Percentiles rank a stretch among this genome's conserved stretches.
phyloP scores from a whole-genome alignment of 1,140 invertebrate species.

The Drosophila watanabei region DNA sequence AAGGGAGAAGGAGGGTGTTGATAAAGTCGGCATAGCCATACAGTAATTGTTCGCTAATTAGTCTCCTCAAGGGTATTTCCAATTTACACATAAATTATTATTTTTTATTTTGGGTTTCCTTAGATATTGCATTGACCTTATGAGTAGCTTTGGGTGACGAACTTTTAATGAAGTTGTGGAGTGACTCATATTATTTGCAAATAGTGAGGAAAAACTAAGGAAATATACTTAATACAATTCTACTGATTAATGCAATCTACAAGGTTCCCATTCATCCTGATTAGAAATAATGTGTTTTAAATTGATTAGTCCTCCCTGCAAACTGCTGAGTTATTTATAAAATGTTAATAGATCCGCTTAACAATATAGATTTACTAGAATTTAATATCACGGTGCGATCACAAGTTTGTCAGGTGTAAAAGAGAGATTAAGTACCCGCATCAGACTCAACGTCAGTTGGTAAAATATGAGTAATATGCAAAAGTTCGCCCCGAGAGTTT shows the following conservation, averaged over 20 bases:
- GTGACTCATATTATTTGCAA: slow-evolving; percentile 12
- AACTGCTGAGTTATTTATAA: slow-evolving; percentile 9
- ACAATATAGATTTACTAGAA: neutral
- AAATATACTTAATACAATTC: neutral
- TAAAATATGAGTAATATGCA: slow-evolving; percentile 49
- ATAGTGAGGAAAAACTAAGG: neutral
- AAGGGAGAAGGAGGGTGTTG: neutral
- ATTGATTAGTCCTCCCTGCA: neutral
- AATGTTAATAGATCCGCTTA: slow-evolving; percentile 5
- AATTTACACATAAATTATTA: slow-evolving; percentile 12
- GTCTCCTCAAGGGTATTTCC: slow-evolving; percentile 11
- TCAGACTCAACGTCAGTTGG: slow-evolving; percentile 9
- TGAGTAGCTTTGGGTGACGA: neutral
- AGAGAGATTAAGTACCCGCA: slow-evolving; percentile 10
- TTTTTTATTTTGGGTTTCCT: slow-evolving; percentile 21
- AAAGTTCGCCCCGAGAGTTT: slow-evolving; percentile 42
- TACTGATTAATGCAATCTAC: neutral
- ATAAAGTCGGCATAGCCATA: neutral
- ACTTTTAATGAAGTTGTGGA: neutral
- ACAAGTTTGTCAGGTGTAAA: slow-evolving; percentile 54
- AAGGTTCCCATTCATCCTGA: neutral
- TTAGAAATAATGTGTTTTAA: slow-evolving; percentile 1
- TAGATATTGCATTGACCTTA: slow-evolving; percentile 3
- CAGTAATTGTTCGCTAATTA: slow-evolving; percentile 24
- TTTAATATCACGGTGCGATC: slow-evolving; percentile 55